Evolutionary conservation across 1,140 invertebrate genomes (phyloP).

Genomic region (Antheraea pernyi): DNA sequence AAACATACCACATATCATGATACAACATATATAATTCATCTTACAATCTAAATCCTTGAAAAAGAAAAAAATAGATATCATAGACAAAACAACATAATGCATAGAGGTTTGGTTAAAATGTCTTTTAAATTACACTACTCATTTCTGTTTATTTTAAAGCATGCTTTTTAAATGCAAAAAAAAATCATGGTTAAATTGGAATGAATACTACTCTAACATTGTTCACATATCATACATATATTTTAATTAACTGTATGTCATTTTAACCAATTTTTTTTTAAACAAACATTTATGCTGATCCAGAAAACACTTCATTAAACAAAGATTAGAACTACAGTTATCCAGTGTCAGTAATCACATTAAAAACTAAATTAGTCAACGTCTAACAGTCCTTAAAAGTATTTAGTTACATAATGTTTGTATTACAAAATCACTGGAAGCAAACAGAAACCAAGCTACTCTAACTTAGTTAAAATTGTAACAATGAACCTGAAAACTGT

Average conservation of each 20-base stretch:
- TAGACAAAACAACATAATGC: not conserved
- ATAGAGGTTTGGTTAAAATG: not conserved
- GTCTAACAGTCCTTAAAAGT: not conserved
- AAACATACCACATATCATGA: not conserved
- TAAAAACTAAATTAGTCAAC: not conserved
- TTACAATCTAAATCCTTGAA: not conserved
- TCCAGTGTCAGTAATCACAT: not conserved
- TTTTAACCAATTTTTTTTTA: not conserved
- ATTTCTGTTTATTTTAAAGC: not conserved
- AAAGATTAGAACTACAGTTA: not conserved
- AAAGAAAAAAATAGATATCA: not conserved
- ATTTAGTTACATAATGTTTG: not conserved
- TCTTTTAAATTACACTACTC: not conserved
- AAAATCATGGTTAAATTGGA: not conserved
- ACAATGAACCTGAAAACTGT: not conserved
- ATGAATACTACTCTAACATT: not conserved
- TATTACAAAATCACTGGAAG: not conserved
- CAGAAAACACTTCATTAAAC: not conserved
- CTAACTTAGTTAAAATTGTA: not conserved
- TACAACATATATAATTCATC: not conserved
- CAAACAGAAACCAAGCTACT: not conserved
- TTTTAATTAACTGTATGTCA: not conserved
- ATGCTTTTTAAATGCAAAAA: slow-evolving; percentile 1
- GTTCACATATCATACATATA: not conserved
- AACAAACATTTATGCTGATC: not conserved